Conservation (phyloP, 2,888 invertebrate genomes). For the Sesia bembeciformis region DNA sequence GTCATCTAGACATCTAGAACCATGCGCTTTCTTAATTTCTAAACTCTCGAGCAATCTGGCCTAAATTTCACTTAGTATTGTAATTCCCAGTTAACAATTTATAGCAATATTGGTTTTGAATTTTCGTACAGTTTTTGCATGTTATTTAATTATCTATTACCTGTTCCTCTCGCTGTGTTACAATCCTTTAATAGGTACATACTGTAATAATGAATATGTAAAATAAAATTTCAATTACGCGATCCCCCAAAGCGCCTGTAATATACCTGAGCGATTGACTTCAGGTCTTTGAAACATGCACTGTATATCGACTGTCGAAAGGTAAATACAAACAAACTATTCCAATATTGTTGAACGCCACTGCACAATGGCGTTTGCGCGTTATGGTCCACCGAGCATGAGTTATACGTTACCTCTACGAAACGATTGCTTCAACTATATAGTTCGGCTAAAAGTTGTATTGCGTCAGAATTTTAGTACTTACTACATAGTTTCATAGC, state of each 20-base stretch:
- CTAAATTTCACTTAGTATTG: no score
- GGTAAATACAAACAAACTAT: conserved; percentile 45
- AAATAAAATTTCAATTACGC: no score
- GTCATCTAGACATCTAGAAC: no score
- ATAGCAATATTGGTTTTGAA: no score
- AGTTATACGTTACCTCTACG: conserved; percentile 16
- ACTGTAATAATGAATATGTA: no score
- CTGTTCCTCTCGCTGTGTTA: no score
- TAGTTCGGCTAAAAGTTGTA: not conserved
- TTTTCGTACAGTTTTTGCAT: no score
- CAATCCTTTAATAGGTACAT: no score
- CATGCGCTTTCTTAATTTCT: no score
- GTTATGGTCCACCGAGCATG: conserved; percentile 35
- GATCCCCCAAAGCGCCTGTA: not conserved
- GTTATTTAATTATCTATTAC: no score
- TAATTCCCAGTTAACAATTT: no score
- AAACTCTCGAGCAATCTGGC: no score
- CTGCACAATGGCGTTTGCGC: conserved; percentile 29
- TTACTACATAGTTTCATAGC: not conserved
- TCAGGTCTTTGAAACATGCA: conserved; percentile 16
- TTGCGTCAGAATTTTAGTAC: not conserved
- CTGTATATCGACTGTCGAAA: conserved; percentile 22
- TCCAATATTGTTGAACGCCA: conserved; percentile 46
- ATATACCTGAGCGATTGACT: not conserved
- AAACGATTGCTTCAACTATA: not conserved